Percentiles rank a stretch among this genome's conserved stretches.
phyloP scores from a whole-genome alignment of 2,113 vertebrate genomes.

The Hirundichthys speculiger region DNA sequence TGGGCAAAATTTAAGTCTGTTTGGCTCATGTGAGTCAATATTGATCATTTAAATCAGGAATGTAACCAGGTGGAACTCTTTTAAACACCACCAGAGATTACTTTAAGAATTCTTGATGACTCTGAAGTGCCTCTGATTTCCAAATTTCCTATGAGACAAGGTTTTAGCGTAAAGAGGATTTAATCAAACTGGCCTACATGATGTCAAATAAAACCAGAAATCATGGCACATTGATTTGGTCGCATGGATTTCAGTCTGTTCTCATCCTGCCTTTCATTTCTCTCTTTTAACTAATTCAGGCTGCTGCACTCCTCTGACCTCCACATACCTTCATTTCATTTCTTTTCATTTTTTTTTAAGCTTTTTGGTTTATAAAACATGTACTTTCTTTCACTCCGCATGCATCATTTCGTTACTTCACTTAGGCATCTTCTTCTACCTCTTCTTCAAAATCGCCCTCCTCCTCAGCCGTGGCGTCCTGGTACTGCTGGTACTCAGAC shows the following conservation, averaged over 20 bases:
- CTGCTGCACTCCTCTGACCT: background rate
- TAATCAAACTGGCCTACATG: background rate
- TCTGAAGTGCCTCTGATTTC: too few relatives aligned
- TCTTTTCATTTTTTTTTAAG: background rate
- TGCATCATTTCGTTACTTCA: background rate
- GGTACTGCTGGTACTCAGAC: constrained; percentile 92
- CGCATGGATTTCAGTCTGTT: background rate
- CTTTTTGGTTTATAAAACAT: background rate
- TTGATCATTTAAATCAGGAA: too few relatives aligned
- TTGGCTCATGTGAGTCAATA: too few relatives aligned
- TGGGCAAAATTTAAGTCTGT: too few relatives aligned
- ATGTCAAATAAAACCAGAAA: constrained; percentile 14
- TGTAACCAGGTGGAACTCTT: too few relatives aligned
- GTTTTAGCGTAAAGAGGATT: background rate
- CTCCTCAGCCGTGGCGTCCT: constrained; percentile 90
- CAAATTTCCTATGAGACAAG: too few relatives aligned
- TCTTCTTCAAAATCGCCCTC: constrained; percentile 78
- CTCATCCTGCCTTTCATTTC: background rate
- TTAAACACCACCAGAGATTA: too few relatives aligned
- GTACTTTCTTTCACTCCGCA: background rate
- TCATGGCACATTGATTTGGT: constrained; percentile 50
- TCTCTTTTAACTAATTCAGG: background rate
- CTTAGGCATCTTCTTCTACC: constrained; percentile 64
- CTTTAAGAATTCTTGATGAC: too few relatives aligned
- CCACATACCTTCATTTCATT: background rate